Conservation (phyloP, 2,888 invertebrate genomes). For the Conus canariensis region DNA sequence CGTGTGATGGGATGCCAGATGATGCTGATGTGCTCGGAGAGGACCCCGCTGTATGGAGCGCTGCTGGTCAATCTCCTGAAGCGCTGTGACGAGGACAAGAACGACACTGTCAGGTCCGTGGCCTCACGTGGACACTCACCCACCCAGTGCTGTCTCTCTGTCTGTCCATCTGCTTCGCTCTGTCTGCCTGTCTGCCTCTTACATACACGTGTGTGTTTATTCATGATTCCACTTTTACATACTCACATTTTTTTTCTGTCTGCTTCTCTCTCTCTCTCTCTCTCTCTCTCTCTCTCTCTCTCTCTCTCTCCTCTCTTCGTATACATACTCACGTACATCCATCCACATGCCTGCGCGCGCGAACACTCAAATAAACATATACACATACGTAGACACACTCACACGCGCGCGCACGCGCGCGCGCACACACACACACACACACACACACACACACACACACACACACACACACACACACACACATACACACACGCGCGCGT, state of each 20-base stretch:
- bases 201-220: no score
- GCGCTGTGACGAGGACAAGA: slow-evolving; percentile 72
- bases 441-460: no score
- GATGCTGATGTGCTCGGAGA: slow-evolving; percentile 61
- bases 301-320: not conserved
- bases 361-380: not conserved
- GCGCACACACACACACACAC: no score
- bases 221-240: not conserved
- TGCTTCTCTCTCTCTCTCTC: not conserved
- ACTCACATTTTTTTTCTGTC: not conserved
- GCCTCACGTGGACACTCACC: not conserved
- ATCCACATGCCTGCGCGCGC: no score
- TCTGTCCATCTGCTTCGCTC: not conserved
- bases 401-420: not conserved
- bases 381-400: not conserved
- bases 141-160: not conserved
- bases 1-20: slow-evolving; percentile 54
- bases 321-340: not conserved
- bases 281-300: not conserved
- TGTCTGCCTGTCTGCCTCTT: not conserved
- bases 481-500: no score
- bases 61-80: slow-evolving; percentile 70
- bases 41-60: slow-evolving; percentile 75
- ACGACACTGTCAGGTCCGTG: slow-evolving; percentile 67
- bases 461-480: no score